Percentiles rank a stretch among this genome's conserved stretches.
These are phyloP conservation scores for Notarius lentiginosus DNA, from an alignment of 2,113 vertebrate genomes.

Conservation along the genomic window DNA sequence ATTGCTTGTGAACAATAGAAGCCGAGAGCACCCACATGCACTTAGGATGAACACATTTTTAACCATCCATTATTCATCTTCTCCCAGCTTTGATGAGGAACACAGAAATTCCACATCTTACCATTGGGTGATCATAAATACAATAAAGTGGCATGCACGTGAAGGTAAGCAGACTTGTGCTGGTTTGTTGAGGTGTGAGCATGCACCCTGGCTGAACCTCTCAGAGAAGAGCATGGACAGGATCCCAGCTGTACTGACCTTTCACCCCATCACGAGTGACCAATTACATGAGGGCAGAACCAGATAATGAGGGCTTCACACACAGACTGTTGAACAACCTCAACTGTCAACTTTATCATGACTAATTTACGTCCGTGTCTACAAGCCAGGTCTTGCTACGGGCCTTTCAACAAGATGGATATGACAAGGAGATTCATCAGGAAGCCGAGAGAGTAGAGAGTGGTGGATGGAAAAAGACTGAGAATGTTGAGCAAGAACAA, in stretches of 20 bases:
- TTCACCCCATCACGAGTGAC: conserved; percentile 47
- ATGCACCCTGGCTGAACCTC: conserved; percentile 39
- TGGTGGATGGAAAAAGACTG: neutral
- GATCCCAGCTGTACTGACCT: conserved; percentile 28
- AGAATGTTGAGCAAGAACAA: neutral
- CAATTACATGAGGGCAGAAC: conserved; percentile 42
- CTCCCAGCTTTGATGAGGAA: neutral
- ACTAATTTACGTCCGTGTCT: conserved; percentile 33
- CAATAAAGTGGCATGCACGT: neutral
- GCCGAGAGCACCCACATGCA: neutral
- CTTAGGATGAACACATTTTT: neutral
- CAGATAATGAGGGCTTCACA: conserved; percentile 38
- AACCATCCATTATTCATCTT: conserved; percentile 28
- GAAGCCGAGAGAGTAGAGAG: neutral
- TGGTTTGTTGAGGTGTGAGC: neutral
- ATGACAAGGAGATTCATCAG: conserved; percentile 14
- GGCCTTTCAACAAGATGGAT: conserved; percentile 32
- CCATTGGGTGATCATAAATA: conserved; percentile 1
- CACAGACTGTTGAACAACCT: conserved; percentile 7
- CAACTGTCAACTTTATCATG: conserved; percentile 48
- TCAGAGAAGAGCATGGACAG: conserved; percentile 38
- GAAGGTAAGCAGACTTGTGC: neutral
- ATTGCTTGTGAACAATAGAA: conserved; percentile 23
- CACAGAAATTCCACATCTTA: conserved; percentile 18
- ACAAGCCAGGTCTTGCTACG: conserved; percentile 9